These are phyloP conservation scores for Rhagium mordax DNA, from an alignment of 2,888 invertebrate species.

Conservation along the genomic window DNA sequence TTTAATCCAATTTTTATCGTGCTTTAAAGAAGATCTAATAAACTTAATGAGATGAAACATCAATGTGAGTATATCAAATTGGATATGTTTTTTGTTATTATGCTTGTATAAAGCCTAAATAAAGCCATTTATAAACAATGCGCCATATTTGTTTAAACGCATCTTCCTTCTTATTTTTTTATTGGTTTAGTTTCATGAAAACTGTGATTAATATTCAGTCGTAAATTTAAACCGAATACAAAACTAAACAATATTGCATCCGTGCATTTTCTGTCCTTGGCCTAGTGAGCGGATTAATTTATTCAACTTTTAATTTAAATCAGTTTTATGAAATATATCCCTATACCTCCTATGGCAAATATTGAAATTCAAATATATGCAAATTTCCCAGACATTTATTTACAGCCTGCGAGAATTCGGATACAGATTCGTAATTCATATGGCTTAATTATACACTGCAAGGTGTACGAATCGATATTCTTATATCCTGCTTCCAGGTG, in stretches of 20 bases:
- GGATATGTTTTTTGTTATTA: too few species aligned
- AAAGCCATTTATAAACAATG: too few species aligned
- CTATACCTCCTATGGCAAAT: too few species aligned
- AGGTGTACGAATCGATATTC: neutral
- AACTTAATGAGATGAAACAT: too few species aligned
- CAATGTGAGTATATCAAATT: too few species aligned
- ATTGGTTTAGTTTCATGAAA: slow-evolving; percentile 5
- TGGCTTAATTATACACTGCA: neutral
- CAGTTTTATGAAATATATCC: slow-evolving; percentile 6
- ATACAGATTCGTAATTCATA: slow-evolving; percentile 7
- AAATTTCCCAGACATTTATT: neutral
- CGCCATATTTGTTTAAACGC: neutral
- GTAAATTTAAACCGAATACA: slow-evolving; percentile 21
- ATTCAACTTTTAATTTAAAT: slow-evolving; percentile 6
- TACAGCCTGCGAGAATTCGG: neutral
- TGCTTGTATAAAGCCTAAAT: too few species aligned
- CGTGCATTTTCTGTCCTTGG: slow-evolving; percentile 20
- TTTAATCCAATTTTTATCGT: too few species aligned
- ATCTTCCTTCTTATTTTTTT: slow-evolving; percentile 2
- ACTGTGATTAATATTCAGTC: slow-evolving; percentile 18
- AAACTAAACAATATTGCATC: slow-evolving; percentile 4
- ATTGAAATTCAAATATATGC: slow-evolving; percentile 1
- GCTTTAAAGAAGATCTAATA: too few species aligned
- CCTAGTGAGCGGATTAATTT: slow-evolving; percentile 5
- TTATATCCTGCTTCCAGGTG: neutral